phyloP scores from a whole-genome alignment of 2,888 invertebrate genomes.

The Drosophila sordidula region DNA sequence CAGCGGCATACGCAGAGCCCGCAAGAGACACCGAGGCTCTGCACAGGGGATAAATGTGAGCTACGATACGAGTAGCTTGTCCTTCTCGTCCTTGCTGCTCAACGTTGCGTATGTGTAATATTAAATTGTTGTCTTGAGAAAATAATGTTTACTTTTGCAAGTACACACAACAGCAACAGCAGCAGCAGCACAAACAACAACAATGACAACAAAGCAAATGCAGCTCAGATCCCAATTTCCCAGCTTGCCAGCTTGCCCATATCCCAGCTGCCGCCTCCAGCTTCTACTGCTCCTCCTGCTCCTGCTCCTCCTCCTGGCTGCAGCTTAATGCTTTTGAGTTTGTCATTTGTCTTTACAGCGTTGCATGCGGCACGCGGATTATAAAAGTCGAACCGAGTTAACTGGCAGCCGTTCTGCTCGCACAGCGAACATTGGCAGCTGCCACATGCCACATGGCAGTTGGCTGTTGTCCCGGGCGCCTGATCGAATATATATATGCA shows the following conservation, averaged over 20 bases:
- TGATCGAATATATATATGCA: constrained; percentile 43
- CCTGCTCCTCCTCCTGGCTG: constrained; percentile 9
- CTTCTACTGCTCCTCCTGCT: not conserved
- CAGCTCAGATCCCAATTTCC: constrained; percentile 12
- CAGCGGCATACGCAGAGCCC: not conserved
- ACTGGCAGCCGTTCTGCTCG: constrained; percentile 52
- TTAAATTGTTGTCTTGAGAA: constrained; percentile 77
- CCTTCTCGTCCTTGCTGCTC: constrained; percentile 10
- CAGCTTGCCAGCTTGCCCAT: constrained; percentile 1
- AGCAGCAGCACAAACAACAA: constrained; percentile 35
- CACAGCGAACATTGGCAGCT: constrained; percentile 41
- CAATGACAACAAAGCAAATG: constrained; percentile 44
- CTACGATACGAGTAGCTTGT: constrained; percentile 51
- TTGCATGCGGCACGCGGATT: constrained; percentile 69
- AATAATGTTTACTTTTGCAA: constrained; percentile 73
- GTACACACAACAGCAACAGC: constrained; percentile 49
- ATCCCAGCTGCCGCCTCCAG: constrained; percentile 1
- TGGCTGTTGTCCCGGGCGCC: constrained; percentile 9
- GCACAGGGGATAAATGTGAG: constrained; percentile 45
- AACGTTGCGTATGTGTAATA: constrained; percentile 72
- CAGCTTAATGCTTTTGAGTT: constrained; percentile 78
- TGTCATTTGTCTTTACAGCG: constrained; percentile 75
- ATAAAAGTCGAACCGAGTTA: constrained; percentile 76
- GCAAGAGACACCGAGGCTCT: not conserved
- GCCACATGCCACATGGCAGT: constrained; percentile 28